phyloP scores from a whole-genome alignment of 2,797 vertebrate genomes.

The Gadopsis marmoratus region DNA sequence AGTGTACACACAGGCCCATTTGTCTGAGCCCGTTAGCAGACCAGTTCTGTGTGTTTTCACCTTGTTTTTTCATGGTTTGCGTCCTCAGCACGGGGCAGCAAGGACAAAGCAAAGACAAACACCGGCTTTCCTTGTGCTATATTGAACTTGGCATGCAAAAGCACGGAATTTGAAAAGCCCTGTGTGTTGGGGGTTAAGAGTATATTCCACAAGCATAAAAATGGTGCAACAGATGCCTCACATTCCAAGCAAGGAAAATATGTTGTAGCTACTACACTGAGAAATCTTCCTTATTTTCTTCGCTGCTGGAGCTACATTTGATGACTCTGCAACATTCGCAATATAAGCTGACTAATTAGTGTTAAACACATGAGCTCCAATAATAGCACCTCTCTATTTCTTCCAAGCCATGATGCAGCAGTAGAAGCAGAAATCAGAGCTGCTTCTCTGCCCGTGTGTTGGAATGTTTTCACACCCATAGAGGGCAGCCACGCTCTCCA shows the following conservation, averaged over 20 bases:
- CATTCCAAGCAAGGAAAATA: constrained; percentile 43
- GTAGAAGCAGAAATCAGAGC: constrained; percentile 14
- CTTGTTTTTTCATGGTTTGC: constrained; percentile 57
- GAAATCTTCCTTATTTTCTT: constrained; percentile 30
- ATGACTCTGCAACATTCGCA: constrained; percentile 51
- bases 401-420: constrained; percentile 42
- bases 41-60: constrained; percentile 44
- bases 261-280: not conserved
- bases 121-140: constrained; percentile 31
- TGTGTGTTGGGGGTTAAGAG: constrained; percentile 18
- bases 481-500: constrained; percentile 84
- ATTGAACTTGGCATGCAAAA: constrained; percentile 60
- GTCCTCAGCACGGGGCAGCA: constrained; percentile 35
- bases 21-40: constrained; percentile 39
- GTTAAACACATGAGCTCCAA: constrained; percentile 63
- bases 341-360: constrained; percentile 71
- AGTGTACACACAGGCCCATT: constrained; percentile 44
- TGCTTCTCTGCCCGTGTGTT: constrained; percentile 36
- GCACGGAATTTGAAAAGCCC: constrained; percentile 43
- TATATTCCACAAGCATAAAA: constrained; percentile 37
- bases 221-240: constrained; percentile 29
- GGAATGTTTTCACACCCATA: constrained; percentile 72
- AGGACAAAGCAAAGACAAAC: constrained; percentile 59
- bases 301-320: constrained; percentile 29
- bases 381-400: constrained; percentile 49